Evolutionary conservation across 2,113 vertebrate genomes (phyloP).

Genomic region (Mandrillus leucophaeus): DNA sequence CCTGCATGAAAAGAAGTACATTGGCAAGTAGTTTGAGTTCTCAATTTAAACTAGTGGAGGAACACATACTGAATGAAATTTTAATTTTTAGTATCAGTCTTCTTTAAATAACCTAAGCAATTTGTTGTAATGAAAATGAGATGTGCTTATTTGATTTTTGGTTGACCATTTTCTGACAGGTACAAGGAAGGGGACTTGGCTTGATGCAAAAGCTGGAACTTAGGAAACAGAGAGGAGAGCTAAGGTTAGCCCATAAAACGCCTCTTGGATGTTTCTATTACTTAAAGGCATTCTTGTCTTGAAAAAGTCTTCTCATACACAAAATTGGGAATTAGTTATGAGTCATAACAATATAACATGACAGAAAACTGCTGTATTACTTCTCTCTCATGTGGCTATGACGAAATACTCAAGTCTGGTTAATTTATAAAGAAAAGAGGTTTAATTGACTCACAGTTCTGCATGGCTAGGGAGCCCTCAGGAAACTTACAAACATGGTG

Average conservation of each 20-base stretch:
- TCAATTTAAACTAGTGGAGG: constrained; percentile 23
- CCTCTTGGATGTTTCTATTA: background rate
- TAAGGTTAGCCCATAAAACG: background rate
- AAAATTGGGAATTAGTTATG: background rate
- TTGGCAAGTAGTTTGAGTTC: constrained; percentile 30
- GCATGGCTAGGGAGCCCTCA: too few relatives aligned
- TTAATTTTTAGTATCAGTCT: constrained; percentile 55
- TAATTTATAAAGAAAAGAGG: too few relatives aligned
- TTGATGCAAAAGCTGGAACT: background rate
- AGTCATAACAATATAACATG: background rate
- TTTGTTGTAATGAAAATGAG: constrained; percentile 29
- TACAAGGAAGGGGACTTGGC: background rate
- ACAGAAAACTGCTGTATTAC: background rate
- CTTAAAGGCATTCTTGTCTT: background rate
- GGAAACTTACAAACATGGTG: too few relatives aligned
- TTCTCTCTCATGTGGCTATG: too few relatives aligned
- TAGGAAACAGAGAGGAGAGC: background rate
- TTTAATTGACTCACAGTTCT: too few relatives aligned
- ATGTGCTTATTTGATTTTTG: background rate
- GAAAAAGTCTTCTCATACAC: background rate
- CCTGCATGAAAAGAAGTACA: background rate
- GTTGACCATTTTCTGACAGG: constrained; percentile 9
- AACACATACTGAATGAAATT: constrained; percentile 26
- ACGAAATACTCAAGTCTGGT: too few relatives aligned
- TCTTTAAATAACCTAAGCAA: constrained; percentile 49